Conservation (phyloP, 2,888 invertebrate genomes). For the Congeria kusceri region DNA sequence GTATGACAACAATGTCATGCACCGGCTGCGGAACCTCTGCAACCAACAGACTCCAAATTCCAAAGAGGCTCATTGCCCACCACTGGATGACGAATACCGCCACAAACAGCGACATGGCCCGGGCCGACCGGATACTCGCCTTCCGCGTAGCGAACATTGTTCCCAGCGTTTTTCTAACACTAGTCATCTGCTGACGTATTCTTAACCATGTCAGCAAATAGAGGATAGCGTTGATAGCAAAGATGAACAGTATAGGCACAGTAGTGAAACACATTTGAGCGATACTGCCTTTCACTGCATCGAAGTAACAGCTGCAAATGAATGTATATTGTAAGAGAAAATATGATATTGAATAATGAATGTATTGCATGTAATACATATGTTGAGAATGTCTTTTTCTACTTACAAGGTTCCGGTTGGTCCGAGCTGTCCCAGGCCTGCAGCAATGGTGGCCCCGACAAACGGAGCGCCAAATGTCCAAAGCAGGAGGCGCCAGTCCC, state of each 20-base stretch:
- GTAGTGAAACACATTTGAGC: conserved; percentile 55
- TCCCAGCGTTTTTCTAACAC: not conserved
- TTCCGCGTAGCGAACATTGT: not conserved
- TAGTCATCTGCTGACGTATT: conserved; percentile 32
- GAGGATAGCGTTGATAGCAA: conserved; percentile 46
- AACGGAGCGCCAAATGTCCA: conserved; percentile 53
- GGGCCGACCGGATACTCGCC: conserved; percentile 41
- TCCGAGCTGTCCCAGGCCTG: conserved; percentile 35
- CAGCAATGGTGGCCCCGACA: conserved; percentile 33
- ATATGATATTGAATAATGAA: too few species aligned
- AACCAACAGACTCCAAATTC: conserved; percentile 44
- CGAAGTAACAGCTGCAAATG: conserved; percentile 56
- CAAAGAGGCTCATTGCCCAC: conserved; percentile 50
- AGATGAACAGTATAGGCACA: conserved; percentile 46
- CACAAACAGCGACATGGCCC: conserved; percentile 53
- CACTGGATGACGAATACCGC: conserved; percentile 56
- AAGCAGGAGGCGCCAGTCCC: conserved; percentile 48
- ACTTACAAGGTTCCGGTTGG: conserved; percentile 47
- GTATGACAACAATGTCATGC: conserved; percentile 49
- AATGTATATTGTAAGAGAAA: too few species aligned
- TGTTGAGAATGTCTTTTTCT: not conserved
- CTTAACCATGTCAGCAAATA: conserved; percentile 53
- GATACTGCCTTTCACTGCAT: conserved; percentile 50
- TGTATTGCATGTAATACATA: too few species aligned
- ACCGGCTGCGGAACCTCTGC: conserved; percentile 41